Conservation (phyloP, 2,797 vertebrate species). For the Clarias pachynema region DNA sequence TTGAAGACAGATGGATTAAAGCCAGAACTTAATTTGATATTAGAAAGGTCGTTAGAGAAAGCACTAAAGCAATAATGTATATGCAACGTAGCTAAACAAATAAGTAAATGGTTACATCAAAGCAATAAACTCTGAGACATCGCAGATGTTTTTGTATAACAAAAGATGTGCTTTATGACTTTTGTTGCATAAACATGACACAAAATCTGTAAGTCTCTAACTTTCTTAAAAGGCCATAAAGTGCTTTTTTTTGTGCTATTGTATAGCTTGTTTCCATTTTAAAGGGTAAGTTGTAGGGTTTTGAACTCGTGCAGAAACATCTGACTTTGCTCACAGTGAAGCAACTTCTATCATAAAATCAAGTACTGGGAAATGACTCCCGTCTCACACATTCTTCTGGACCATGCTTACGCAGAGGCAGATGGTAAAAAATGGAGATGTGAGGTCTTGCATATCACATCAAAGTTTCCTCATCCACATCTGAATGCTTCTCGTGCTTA, state of each 20-base stretch:
- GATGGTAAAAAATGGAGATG: neutral
- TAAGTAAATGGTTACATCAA: neutral
- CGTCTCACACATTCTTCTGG: slow-evolving; percentile 6
- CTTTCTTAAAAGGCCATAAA: slow-evolving; percentile 20
- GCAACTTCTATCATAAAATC: slow-evolving; percentile 8
- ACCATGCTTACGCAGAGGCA: slow-evolving; percentile 11
- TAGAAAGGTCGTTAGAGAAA: neutral
- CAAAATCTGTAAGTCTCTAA: neutral
- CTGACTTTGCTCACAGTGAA: slow-evolving; percentile 12
- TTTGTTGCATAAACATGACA: slow-evolving; percentile 8
- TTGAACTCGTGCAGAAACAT: slow-evolving; percentile 11
- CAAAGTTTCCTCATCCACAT: slow-evolving; percentile 5
- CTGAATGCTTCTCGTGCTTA: slow-evolving; percentile 4
- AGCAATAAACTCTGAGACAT: slow-evolving; percentile 16
- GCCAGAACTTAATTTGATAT: slow-evolving; percentile 1
- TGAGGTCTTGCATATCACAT: neutral
- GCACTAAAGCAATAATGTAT: slow-evolving; percentile 10
- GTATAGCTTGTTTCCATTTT: slow-evolving; percentile 16
- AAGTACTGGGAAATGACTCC: slow-evolving; percentile 25
- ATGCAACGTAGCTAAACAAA: neutral
- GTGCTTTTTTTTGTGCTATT: neutral
- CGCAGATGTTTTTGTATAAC: neutral
- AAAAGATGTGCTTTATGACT: neutral
- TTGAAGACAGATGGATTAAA: neutral
- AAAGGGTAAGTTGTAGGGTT: neutral